These are phyloP conservation scores for Serilophus lunatus DNA, from an alignment of 2,113 vertebrate genomes.

Conservation along the genomic window DNA sequence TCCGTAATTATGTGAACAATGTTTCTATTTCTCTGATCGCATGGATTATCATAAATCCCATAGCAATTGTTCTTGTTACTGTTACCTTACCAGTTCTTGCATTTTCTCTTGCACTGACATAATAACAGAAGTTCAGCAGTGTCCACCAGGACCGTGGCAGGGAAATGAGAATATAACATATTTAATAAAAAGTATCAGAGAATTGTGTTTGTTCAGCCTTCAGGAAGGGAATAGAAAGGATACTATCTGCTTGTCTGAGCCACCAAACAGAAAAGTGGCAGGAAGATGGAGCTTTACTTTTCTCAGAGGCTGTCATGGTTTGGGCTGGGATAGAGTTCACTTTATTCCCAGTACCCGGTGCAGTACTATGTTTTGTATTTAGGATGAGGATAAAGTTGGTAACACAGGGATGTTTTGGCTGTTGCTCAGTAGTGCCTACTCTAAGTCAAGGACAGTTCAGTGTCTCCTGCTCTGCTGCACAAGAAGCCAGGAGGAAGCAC, in stretches of 20 bases:
- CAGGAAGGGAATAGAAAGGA: neutral
- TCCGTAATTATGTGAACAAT: no score
- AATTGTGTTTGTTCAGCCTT: neutral
- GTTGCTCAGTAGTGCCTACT: neutral
- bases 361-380: neutral
- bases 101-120: neutral
- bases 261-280: neutral
- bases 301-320: neutral
- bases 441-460: neutral
- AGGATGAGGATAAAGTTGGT: neutral
- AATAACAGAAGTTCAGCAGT: fast-evolving
- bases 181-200: neutral
- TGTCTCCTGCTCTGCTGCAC: neutral
- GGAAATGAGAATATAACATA: neutral
- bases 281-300: neutral
- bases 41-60: neutral
- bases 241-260: neutral
- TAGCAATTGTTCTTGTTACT: neutral
- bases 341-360: neutral
- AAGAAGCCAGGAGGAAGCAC: neutral
- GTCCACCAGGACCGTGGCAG: neutral
- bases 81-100: neutral
- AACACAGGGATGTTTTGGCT: neutral
- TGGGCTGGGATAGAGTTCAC: neutral
- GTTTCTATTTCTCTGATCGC: neutral